Evolutionary conservation across 2,888 invertebrate genomes (phyloP), one percentile per base, ranked within the genome.

Genomic region (Leptinotarsa peninsularis): DNA sequence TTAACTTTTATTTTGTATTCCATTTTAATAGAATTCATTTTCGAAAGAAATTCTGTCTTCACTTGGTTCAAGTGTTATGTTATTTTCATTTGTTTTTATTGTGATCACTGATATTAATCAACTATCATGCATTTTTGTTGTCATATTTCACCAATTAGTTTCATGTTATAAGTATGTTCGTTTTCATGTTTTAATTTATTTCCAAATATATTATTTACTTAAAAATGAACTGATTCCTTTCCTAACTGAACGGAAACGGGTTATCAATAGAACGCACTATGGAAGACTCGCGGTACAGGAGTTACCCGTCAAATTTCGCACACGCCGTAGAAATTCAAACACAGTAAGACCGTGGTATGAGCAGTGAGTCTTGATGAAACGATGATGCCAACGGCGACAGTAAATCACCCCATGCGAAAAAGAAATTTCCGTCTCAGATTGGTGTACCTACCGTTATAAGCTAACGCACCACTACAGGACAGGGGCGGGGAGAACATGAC

Each of bases 371-470:
- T 49, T 66, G 43, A 33, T 66, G 14, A 72, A 52, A 72, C 18
- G 66, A 54, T 54, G 66, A 66, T 52, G 60, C 56, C 67, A 67
- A 56, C 18, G 52, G 49, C 66, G 66, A 66, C 66, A 67, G 67
- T 72, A 67, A 56, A 43, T 43, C 54, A 67, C 67, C 72, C 72
- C 56, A 67, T 56, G 58, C 67, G 66, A 67, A 72, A 72, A 49
- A 72, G 49, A 43, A 43, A 43, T 43, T 43, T 43, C 72, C 72
- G 67, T 63, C 72, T 72, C 33, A 56, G 72, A 66, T 67, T 72
- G 56, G 66, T 67, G 49, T 67, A 67, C 23, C 21, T 66, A 70
- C 60, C 58, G 60, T 70, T 58, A 58, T 70, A 58, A 58, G 33
- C 58, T 33, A 52, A 63, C 15, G 4, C 58, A 23, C 21, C 21